Evolutionary conservation across 2,797 vertebrate genomes (phyloP).

Genomic region (Dermochelys coriacea): DNA sequence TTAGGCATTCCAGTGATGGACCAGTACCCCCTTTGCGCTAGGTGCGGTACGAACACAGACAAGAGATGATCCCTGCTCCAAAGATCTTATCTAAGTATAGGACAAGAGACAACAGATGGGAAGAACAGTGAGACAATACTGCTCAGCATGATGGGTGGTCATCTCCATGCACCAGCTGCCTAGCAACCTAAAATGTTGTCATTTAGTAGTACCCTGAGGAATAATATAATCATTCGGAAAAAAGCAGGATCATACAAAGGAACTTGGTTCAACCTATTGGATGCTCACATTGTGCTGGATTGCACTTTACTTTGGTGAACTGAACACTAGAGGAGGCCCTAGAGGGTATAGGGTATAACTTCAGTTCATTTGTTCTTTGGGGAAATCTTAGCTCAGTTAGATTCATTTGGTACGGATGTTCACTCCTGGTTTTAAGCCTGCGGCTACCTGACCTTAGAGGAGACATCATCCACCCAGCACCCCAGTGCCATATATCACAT

Average conservation of each 20-base stretch:
- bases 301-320: background rate
- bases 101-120: background rate
- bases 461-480: background rate
- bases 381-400: background rate
- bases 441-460: background rate
- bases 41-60: background rate
- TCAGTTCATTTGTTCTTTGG: background rate
- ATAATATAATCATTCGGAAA: rapidly evolving
- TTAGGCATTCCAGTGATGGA: background rate
- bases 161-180: background rate
- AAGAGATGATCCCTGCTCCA: background rate
- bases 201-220: background rate
- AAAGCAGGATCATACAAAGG: background rate
- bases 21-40: background rate
- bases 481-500: background rate
- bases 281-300: background rate
- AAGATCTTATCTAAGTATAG: background rate
- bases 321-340: background rate
- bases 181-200: background rate
- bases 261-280: background rate
- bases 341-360: background rate
- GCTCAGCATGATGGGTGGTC: background rate
- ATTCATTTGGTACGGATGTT: background rate
- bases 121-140: background rate
- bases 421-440: background rate